phyloP scores from a whole-genome alignment of 2,797 vertebrate species.

The Champsocephalus gunnari region DNA sequence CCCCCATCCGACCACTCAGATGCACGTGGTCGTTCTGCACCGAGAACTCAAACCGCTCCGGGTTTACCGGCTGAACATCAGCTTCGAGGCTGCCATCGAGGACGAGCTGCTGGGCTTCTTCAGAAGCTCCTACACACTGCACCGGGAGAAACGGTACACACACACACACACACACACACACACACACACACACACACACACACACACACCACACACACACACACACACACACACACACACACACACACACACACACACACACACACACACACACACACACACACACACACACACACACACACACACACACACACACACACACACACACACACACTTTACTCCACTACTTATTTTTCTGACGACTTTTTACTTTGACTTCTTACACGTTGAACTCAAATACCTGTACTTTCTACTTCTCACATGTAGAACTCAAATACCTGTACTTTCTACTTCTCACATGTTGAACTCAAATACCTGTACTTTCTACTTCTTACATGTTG shows the following conservation, averaged over 20 bases:
- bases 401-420: too few species aligned
- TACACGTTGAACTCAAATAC: too few species aligned
- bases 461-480: too few species aligned
- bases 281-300: slow-evolving; percentile 10
- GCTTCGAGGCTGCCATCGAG: slow-evolving; percentile 91
- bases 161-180: not conserved
- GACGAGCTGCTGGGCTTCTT: slow-evolving; percentile 97
- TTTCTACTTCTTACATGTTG: too few species aligned
- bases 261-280: slow-evolving; percentile 27
- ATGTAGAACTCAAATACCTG: too few species aligned
- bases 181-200: slow-evolving; percentile 30
- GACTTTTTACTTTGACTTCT: too few species aligned
- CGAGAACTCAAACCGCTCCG: slow-evolving; percentile 90
- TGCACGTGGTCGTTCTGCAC: slow-evolving; percentile 92
- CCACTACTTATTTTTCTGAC: too few species aligned
- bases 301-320: slow-evolving; percentile 15
- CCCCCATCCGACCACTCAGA: slow-evolving; percentile 89
- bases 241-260: slow-evolving; percentile 43
- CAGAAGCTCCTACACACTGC: slow-evolving; percentile 83
- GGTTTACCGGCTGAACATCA: slow-evolving; percentile 92
- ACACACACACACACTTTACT: not conserved
- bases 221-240: slow-evolving; percentile 8
- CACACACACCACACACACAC: too few species aligned
- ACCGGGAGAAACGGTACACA: slow-evolving; percentile 89
- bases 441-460: too few species aligned